Evolutionary conservation across 1,140 invertebrate species (phyloP), one percentile per base, ranked within the genome.

Genomic region (Macrotrachela quadricornifera): DNA sequence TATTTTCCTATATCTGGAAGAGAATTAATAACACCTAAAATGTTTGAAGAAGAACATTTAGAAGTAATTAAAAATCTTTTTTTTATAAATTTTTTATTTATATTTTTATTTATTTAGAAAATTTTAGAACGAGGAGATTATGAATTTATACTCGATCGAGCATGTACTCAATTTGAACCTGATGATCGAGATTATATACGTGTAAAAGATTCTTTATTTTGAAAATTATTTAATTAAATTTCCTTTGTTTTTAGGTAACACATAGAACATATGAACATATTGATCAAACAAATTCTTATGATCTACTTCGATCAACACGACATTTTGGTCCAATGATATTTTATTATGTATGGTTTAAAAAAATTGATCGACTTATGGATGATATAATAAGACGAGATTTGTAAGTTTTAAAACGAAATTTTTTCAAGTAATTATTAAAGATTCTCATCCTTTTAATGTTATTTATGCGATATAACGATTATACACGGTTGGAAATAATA

Each of bases 101-200:
- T n/a, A 49, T 18, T 59, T 45, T 30, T 21, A 44, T 30, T 41
- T 52, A 45, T 36, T 21, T 56, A 80, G 77, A 62, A 66, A 55
- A 66, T 82, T 40, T 63, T 91, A 37, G 73, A 80, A 0, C 71
- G 75, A 56, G 70, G 76, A 49, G 78, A 83, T 60, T 94, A 90
- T 70, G 76, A 80, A 61, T 92, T 87, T 67, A 72, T 96, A 21
- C 67, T 97, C 51, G 83, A 96, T 62, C 69, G 80, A 62, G 81
- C 86, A 0, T 86, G 85, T 61, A 61, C 81, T 6, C 90, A 95
- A 64, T 96, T 85, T 73, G 88, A 97, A 61, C 91, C 92, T 0
- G 81, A 95, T 69, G 80, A 92, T 69, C 71, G 75, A 0, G 71
- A 80, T 14, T 97, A 81, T 65, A 80, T 91, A 46, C 71, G 75